Evolutionary conservation across 1,140 invertebrate species (phyloP).

Genomic region (Apolygus lucorum): DNA sequence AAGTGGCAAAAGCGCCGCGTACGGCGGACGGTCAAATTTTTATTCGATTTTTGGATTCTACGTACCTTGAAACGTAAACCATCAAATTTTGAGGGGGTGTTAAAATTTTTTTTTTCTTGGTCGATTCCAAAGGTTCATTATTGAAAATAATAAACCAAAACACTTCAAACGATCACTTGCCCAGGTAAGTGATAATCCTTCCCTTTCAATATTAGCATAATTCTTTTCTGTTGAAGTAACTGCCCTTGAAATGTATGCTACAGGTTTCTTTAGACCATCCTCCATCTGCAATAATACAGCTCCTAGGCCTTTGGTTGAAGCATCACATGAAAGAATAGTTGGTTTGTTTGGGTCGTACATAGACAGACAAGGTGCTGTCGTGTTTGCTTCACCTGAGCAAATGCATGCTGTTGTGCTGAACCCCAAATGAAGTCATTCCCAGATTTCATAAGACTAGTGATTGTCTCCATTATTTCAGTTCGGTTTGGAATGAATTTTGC

Average conservation of each 20-base stretch:
- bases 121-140: no score
- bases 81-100: no score
- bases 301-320: not conserved
- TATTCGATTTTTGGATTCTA: no score
- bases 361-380: not conserved
- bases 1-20: no score
- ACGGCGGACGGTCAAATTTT: no score
- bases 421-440: not conserved
- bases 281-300: not conserved
- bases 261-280: not conserved
- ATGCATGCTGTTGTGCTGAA: not conserved
- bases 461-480: not conserved
- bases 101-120: no score
- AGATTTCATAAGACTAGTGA: not conserved
- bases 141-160: no score
- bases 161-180: conserved; percentile 1
- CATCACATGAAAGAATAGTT: not conserved
- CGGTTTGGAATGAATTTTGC: not conserved
- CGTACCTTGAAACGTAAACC: no score
- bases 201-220: conserved; percentile 4
- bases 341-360: not conserved
- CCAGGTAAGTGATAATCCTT: not conserved
- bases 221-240: not conserved
- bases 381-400: not conserved
- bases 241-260: not conserved